Evolutionary conservation across 2,113 vertebrate genomes (phyloP), one percentile per base, ranked within the genome.

Genomic region (Astatotilapia flaviijosephi): DNA sequence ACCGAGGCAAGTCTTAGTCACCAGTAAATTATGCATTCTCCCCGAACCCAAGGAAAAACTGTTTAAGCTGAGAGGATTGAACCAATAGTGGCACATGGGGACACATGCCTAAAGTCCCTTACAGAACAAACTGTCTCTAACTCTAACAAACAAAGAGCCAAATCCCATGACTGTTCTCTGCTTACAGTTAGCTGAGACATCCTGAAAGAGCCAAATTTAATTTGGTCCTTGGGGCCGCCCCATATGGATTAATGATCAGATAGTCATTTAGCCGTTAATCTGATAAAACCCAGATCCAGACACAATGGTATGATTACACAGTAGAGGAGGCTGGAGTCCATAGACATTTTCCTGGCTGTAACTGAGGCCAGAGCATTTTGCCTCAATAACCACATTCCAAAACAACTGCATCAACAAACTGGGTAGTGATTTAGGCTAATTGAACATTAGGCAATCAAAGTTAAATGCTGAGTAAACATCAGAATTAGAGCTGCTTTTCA

Each of bases 221-320:
- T 94, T 92, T 94, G 83, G 82, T 90, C 92, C 91, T 89, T 82
- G 88, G 92, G 93, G 79, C 84, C 6, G 60, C 87, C 87, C 86
- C 81, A 13, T 83, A 88, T 56, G 84, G 89, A 93, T 94, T 94
- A 93, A 94, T 93, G 90, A 94, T 94, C 91, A 92, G 91, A 94
- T 95, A 87, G 88, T 90, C 86, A 94, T 93, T 95, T 93, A 93
- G 88, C 86, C 47, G 49, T 83, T 94, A 96, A 95, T 95, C 94
- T 94, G 91, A 94, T 96, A 83, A 95, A 93, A 60, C 88, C 54
- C 80, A 11, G 80, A 94, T 86, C 85, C 85, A 56, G 89, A 75
- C 93, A 88, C 90, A 93, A 83, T 93, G 73, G 85, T 91, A 83
- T 93, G 91, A 95, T 94, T 92, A 92, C 85, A 85, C 35, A 51